Conservation (phyloP, 2,113 vertebrate genomes). For the Penelope pileata region DNA sequence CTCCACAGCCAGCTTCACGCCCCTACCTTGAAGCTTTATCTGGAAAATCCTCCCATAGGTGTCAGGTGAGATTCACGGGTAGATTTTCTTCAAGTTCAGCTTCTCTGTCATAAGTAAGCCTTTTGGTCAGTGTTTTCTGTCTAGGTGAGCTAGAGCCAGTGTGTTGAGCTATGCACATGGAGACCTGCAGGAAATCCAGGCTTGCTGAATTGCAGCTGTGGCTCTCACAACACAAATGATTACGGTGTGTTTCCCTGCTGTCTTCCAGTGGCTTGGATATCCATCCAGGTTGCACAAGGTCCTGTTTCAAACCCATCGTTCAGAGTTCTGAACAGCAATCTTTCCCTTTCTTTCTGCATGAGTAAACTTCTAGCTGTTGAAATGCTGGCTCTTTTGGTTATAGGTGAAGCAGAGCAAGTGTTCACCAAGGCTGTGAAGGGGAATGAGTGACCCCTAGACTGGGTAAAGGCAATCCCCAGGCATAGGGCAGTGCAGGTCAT, state of each 20-base stretch:
- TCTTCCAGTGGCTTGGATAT: not conserved
- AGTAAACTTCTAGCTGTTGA: not conserved
- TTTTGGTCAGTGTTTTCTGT: not conserved
- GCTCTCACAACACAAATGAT: not conserved
- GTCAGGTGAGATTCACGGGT: not conserved
- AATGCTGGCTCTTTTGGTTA: not conserved
- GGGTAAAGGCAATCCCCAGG: not conserved
- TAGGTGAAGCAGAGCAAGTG: not conserved
- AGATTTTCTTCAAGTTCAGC: not conserved
- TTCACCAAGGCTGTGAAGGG: not conserved
- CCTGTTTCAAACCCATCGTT: not conserved
- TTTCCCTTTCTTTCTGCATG: not conserved
- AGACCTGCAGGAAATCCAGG: not conserved
- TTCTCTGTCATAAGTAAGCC: not conserved
- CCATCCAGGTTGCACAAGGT: not conserved
- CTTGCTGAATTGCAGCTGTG: not conserved
- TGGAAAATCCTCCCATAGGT: not conserved
- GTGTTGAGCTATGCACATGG: not conserved
- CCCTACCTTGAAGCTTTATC: not conserved
- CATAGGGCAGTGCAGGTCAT: not conserved
- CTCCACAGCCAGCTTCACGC: not conserved
- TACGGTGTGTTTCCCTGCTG: not conserved
- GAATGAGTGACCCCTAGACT: not conserved
- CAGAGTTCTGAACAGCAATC: not conserved
- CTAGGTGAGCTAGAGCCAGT: not conserved